Conservation (phyloP, 2,888 invertebrate genomes). For the Campoplex capitator region DNA sequence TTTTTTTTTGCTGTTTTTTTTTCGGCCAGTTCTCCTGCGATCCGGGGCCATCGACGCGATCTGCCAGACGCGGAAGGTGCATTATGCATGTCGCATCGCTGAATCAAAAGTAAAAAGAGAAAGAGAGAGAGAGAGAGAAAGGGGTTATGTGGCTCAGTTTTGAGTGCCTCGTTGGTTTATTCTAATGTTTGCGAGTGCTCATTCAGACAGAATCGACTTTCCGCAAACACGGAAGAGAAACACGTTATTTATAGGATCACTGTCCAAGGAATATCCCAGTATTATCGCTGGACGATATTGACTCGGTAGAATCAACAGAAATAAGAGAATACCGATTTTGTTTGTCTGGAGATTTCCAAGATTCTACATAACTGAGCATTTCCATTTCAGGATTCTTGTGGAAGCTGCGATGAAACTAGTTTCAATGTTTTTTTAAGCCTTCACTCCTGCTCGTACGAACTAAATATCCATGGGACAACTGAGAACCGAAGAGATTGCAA, state of each 20-base stretch:
- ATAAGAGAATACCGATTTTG: neutral
- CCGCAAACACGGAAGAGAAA: conserved; percentile 5
- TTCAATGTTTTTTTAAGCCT: neutral
- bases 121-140: conserved; percentile 22
- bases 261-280: neutral
- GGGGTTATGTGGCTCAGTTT: conserved; percentile 27
- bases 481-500: conserved; percentile 15
- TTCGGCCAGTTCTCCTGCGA: conserved; percentile 54
- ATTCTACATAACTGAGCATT: conserved; percentile 3
- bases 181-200: conserved; percentile 24
- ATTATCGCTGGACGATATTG: neutral
- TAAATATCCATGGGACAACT: conserved; percentile 11
- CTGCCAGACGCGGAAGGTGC: conserved; percentile 71
- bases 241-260: conserved; percentile 41
- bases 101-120: conserved; percentile 36
- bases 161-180: conserved; percentile 44
- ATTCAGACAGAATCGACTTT: conserved; percentile 34
- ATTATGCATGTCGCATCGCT: conserved; percentile 65
- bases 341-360: neutral
- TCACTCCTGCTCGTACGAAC: neutral
- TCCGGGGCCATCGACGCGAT: conserved; percentile 54
- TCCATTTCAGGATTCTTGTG: neutral
- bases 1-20: neutral
- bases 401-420: neutral
- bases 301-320: neutral